These are phyloP conservation scores for Huso huso DNA, from an alignment of 2,797 vertebrate species.

Conservation along the genomic window DNA sequence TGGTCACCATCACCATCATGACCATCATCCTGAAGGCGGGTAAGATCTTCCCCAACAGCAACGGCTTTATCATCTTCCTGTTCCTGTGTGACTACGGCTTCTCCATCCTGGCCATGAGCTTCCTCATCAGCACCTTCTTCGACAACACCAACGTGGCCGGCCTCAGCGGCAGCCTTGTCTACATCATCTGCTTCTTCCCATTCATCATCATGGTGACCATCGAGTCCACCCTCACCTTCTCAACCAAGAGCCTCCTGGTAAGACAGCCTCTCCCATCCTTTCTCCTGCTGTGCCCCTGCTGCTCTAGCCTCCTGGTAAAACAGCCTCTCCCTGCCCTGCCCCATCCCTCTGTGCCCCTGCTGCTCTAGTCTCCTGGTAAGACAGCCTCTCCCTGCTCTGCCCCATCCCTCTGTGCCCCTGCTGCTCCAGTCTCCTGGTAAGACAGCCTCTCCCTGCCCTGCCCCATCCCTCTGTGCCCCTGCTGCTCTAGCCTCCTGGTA, in stretches of 20 bases:
- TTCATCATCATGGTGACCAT: conserved; percentile 80
- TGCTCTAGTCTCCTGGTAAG: too few species aligned
- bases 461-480: too few species aligned
- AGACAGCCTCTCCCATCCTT: conserved; percentile 37
- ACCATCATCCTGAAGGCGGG: conserved; percentile 78
- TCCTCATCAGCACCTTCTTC: conserved; percentile 86
- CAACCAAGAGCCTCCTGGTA: conserved; percentile 74
- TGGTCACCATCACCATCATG: conserved; percentile 71
- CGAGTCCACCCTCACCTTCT: conserved; percentile 66
- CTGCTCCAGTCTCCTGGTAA: too few species aligned
- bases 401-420: too few species aligned
- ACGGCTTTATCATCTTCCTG: conserved; percentile 76
- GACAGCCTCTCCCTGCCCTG: too few species aligned
- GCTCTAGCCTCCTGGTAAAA: conserved; percentile 66
- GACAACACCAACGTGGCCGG: conserved; percentile 90
- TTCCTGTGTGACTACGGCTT: conserved; percentile 85
- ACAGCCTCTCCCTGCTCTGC: too few species aligned
- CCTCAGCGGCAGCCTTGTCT: conserved; percentile 85
- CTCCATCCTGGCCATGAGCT: conserved; percentile 87
- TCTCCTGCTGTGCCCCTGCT: too few species aligned
- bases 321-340: conserved; percentile 24
- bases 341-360: too few species aligned
- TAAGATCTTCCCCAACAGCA: conserved; percentile 69
- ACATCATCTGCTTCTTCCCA: conserved; percentile 90
- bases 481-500: conserved; percentile 60